A percentile compares a stretch with the other conserved stretches of the same genome.
These are phyloP conservation scores for Lerista edwardsae DNA, from an alignment of 2,797 vertebrate genomes.

Conservation along the genomic window DNA sequence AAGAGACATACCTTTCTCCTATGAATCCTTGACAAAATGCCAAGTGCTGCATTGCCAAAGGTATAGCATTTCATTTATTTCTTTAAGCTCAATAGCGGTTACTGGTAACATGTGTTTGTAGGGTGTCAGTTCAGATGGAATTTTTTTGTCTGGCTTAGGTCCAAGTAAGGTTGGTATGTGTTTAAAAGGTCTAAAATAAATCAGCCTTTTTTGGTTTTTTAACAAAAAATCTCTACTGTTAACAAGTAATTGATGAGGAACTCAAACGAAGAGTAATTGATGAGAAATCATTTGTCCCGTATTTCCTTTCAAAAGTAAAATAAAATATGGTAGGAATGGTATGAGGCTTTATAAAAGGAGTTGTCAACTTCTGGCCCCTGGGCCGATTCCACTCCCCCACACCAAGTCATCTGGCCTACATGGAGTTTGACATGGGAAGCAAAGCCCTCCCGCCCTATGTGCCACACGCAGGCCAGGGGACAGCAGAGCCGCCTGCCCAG, in stretches of 20 bases:
- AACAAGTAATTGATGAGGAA: no score
- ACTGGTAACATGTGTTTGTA: slow-evolving; percentile 89
- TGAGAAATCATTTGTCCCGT: slow-evolving; percentile 46
- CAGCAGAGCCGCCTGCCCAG: no score
- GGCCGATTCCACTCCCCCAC: no score
- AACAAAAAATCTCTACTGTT: slow-evolving; percentile 17
- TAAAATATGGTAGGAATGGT: slow-evolving; percentile 12
- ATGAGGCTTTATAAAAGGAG: background rate
- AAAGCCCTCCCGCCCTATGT: no score
- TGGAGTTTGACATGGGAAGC: no score
- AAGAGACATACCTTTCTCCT: slow-evolving; percentile 73
- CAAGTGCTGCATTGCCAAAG: slow-evolving; percentile 78
- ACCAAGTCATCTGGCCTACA: no score
- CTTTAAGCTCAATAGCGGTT: slow-evolving; percentile 84
- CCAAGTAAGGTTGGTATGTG: slow-evolving; percentile 88
- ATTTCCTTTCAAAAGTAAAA: slow-evolving; percentile 29
- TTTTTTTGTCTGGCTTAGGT: slow-evolving; percentile 84
- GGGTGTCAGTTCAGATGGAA: slow-evolving; percentile 86
- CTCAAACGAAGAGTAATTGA: slow-evolving; percentile 58
- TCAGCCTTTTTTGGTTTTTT: slow-evolving; percentile 80
- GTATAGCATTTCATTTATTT: slow-evolving; percentile 88
- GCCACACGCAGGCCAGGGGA: no score
- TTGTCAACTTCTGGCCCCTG: no score
- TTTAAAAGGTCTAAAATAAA: slow-evolving; percentile 92
- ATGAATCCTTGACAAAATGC: slow-evolving; percentile 75